Evolutionary conservation across 2,113 vertebrate species (phyloP), one percentile per base, ranked within the genome.

Genomic region (Platycercus adscitus): DNA sequence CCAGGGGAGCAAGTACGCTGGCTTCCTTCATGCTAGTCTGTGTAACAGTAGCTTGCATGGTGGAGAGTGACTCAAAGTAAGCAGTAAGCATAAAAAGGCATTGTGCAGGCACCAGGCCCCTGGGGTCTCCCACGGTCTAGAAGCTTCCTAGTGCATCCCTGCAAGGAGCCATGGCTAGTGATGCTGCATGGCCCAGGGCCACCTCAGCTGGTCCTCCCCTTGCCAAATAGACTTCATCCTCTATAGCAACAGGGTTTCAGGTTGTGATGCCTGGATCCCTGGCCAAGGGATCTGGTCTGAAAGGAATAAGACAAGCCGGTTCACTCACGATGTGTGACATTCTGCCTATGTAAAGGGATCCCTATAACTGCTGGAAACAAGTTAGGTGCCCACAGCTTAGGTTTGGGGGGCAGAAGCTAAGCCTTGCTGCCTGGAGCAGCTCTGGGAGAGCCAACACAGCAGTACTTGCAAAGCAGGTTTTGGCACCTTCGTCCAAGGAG

Each of bases 291-390:
- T 64, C 28, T 72, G 11, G 9, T 33, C 78, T 35, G 63, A 43
- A 16, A 3, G 14, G 47, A 39, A 0, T 23, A 28, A 53, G 50
- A 28, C 58, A 44, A 49, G 46, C 47, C 28, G 6, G 13, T 44
- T 80, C 20, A 4, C 15, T 44, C 0, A 6, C 12, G 37, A 58
- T 33, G n/a, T 49, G 41, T 19, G 6, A 35, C 5, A 3, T 47
- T 81, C 50, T 46, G 72, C 17, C 49, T 9, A 2, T 1, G 3
- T 37, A 21, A 53, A 49, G n/a, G 29, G 46, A 33, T 29, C 61
- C 9, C 75, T 14, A 1, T 2, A 17, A 72, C 58, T 0, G 0
- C 6, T 11, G 29, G 55, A 49, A 50, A 21, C 14, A 43, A 13
- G 17, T 15, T 12, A 9, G 46, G 50, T 35, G 29, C 55, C n/a